Percentiles rank a stretch among this genome's conserved stretches.
Conservation (phyloP, 2,113 vertebrate genomes). For the Oxyruncus cristatus region DNA sequence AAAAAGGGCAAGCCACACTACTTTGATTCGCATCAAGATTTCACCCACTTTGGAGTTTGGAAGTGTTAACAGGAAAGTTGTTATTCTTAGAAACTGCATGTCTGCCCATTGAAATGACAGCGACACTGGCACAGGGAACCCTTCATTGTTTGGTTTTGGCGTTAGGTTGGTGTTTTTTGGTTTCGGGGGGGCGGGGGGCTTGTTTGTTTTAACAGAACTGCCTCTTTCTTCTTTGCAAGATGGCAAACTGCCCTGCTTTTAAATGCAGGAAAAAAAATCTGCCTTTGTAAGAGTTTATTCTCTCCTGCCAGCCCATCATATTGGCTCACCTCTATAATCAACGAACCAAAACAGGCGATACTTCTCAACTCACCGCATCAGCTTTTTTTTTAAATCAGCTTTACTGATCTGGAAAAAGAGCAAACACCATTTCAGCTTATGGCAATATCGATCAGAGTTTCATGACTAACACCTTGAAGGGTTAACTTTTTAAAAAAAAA, state of each 20-base stretch:
- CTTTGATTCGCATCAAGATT: neutral
- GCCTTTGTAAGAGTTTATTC: neutral
- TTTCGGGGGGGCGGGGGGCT: too few relatives aligned
- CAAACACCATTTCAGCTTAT: neutral
- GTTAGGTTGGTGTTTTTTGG: accelerated
- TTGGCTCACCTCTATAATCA: neutral
- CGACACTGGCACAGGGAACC: neutral
- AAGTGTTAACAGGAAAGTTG: neutral
- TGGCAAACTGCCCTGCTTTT: neutral
- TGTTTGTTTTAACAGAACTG: neutral
- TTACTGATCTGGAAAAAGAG: neutral
- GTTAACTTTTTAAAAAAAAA: neutral
- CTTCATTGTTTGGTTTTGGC: neutral
- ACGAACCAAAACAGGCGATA: neutral
- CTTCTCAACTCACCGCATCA: neutral
- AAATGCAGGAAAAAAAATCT: neutral
- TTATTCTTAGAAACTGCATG: neutral
- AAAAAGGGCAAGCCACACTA: neutral
- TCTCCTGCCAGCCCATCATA: neutral
- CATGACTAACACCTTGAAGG: neutral
- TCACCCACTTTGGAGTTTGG: neutral
- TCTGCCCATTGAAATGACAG: neutral
- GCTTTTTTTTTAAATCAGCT: neutral
- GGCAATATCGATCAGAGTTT: neutral
- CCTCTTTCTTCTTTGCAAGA: neutral